Percentiles rank a stretch among this genome's conserved stretches.
phyloP scores from a whole-genome alignment of 2,888 invertebrate species.

The Melanostoma scalare region DNA sequence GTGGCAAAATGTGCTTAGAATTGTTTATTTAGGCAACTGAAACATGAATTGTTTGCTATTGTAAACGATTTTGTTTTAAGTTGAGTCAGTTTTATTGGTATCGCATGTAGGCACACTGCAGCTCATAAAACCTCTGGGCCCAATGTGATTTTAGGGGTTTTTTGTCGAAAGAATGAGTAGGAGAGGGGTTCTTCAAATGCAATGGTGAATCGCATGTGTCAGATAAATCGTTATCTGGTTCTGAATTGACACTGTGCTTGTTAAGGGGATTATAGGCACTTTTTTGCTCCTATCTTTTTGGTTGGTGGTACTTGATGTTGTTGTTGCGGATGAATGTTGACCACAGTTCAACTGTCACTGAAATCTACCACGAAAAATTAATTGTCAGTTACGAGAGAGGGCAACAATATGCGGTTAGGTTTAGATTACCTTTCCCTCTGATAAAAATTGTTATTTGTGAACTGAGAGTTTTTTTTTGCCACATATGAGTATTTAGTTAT shows the following conservation, averaged over 20 bases:
- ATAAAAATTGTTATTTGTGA: conserved; percentile 4
- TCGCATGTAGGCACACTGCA: conserved; percentile 1
- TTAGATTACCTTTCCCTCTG: conserved; percentile 20
- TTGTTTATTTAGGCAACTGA: conserved; percentile 43
- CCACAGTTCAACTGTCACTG: conserved; percentile 39
- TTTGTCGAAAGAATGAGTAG: neutral
- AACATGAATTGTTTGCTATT: conserved; percentile 55
- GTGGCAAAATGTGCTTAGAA: conserved; percentile 41
- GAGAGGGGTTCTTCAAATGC: neutral
- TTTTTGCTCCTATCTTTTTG: neutral
- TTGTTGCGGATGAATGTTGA: conserved; percentile 22
- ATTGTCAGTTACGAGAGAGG: conserved; percentile 36
- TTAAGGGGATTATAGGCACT: conserved; percentile 13
- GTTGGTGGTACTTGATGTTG: neutral
- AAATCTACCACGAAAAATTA: conserved; percentile 36
- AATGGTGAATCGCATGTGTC: conserved; percentile 22
- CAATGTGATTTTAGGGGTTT: too few species aligned
- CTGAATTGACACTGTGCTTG: conserved; percentile 26
- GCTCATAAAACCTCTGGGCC: too few species aligned
- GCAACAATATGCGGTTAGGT: conserved; percentile 33
- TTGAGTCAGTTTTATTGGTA: conserved; percentile 44
- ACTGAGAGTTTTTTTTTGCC: neutral
- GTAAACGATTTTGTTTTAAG: conserved; percentile 57
- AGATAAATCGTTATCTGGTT: conserved; percentile 39
- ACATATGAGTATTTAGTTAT: too few species aligned